phyloP scores from a whole-genome alignment of 2,888 invertebrate genomes.

The Eilema depressum region DNA sequence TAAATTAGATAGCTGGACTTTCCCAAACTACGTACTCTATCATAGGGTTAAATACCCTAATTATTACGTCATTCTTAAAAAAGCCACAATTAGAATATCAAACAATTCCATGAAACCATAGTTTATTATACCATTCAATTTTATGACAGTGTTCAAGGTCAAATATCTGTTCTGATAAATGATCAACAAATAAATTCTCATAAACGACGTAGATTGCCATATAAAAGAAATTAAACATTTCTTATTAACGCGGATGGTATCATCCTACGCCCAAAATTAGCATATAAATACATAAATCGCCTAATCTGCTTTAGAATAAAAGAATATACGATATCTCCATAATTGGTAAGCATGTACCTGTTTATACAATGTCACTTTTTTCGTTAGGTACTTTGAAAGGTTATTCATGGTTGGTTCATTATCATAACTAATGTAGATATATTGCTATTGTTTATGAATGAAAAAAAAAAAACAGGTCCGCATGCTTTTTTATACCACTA shows the following conservation, averaged over 20 bases:
- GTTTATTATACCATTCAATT: conserved; percentile 19
- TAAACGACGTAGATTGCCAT: conserved; percentile 41
- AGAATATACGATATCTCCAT: conserved; percentile 34
- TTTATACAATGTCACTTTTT: conserved; percentile 6
- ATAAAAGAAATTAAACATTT: conserved; percentile 41
- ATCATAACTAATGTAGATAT: neutral
- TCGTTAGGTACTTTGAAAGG: neutral
- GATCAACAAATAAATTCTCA: conserved; percentile 37
- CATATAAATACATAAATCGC: conserved; percentile 49
- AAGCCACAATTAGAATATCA: neutral
- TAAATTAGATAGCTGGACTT: neutral
- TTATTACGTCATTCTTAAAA: neutral
- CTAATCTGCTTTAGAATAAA: conserved; percentile 28
- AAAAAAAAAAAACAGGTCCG: neutral
- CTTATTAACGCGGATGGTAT: conserved; percentile 37
- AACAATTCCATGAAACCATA: conserved; percentile 3
- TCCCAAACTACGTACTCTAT: neutral
- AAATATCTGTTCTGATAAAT: conserved; percentile 31
- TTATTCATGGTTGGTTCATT: neutral
- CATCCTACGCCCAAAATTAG: conserved; percentile 49
- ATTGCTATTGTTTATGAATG: conserved; percentile 2
- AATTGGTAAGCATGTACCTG: conserved; percentile 21
- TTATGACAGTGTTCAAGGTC: conserved; percentile 30
- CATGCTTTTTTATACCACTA: too few relatives aligned
- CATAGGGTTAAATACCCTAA: neutral